These are phyloP conservation scores for Trichonephila clavata DNA, from an alignment of 1,140 invertebrate genomes.

Conservation along the genomic window DNA sequence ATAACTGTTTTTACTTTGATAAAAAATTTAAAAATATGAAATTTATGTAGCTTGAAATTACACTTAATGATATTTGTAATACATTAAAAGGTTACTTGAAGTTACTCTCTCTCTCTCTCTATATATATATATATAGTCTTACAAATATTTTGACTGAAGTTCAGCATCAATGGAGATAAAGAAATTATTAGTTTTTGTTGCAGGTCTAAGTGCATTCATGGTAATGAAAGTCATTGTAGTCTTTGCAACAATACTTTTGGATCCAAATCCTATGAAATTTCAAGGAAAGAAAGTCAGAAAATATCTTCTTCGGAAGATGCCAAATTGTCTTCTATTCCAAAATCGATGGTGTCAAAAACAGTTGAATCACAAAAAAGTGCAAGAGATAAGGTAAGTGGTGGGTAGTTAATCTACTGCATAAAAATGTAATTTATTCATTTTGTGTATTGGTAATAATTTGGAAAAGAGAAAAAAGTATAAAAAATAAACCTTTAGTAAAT, in stretches of 20 bases:
- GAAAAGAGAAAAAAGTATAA: too few species aligned
- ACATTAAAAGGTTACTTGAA: too few species aligned
- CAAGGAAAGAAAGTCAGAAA: constrained; percentile 42
- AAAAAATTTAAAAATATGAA: too few species aligned
- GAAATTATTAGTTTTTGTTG: neutral
- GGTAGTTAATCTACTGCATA: too few species aligned
- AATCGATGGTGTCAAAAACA: constrained; percentile 12
- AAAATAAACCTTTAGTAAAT: too few species aligned
- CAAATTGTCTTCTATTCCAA: constrained; percentile 34
- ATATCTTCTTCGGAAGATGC: neutral
- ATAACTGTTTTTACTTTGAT: too few species aligned
- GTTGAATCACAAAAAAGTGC: constrained; percentile 18
- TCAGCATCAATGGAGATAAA: neutral
- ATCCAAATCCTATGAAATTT: constrained; percentile 23
- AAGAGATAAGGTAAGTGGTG: constrained; percentile 26
- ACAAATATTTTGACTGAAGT: neutral
- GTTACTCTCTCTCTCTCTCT: too few species aligned
- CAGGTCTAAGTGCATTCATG: constrained; percentile 53
- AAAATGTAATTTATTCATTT: too few species aligned
- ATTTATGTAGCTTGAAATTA: too few species aligned
- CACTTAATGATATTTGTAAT: too few species aligned
- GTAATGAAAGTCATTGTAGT: constrained; percentile 8
- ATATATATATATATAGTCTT: neutral
- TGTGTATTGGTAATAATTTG: too few species aligned
- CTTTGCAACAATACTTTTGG: constrained; percentile 48